Conservation (phyloP, 2,113 vertebrate species). For the Tor tambroides region DNA sequence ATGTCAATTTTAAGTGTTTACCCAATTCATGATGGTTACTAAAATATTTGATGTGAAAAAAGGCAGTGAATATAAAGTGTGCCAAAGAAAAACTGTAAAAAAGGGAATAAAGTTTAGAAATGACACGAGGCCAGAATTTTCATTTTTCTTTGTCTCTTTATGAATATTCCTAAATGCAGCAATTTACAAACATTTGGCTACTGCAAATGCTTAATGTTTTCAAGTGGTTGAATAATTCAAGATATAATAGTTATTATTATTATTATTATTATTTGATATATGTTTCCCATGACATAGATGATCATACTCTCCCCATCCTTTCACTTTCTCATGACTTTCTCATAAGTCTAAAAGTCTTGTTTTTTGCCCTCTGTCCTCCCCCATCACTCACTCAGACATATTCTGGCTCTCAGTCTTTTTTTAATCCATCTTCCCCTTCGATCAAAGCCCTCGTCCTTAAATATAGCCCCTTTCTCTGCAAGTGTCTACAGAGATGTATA, state of each 20-base stretch:
- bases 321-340: background rate
- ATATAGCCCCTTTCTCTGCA: slow-evolving; percentile 30
- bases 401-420: background rate
- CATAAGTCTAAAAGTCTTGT: background rate
- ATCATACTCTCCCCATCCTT: background rate
- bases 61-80: background rate
- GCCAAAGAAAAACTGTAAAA: background rate
- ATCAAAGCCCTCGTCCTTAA: slow-evolving; percentile 1
- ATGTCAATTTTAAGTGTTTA: background rate
- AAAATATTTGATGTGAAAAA: background rate
- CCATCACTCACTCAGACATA: slow-evolving; percentile 23
- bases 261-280: too few species aligned
- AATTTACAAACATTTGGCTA: background rate
- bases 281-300: too few species aligned
- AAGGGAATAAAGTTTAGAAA: background rate
- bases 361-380: slow-evolving; percentile 11
- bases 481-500: slow-evolving; percentile 7
- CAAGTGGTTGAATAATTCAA: background rate
- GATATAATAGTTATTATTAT: too few species aligned
- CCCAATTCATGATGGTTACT: background rate
- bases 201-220: background rate
- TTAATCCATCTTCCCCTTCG: slow-evolving; percentile 12
- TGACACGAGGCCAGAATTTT: background rate
- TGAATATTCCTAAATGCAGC: background rate
- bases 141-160: background rate